Percentiles rank a stretch among this genome's conserved stretches.
phyloP scores from a whole-genome alignment of 2,113 vertebrate genomes.

The Osmerus eperlanus region DNA sequence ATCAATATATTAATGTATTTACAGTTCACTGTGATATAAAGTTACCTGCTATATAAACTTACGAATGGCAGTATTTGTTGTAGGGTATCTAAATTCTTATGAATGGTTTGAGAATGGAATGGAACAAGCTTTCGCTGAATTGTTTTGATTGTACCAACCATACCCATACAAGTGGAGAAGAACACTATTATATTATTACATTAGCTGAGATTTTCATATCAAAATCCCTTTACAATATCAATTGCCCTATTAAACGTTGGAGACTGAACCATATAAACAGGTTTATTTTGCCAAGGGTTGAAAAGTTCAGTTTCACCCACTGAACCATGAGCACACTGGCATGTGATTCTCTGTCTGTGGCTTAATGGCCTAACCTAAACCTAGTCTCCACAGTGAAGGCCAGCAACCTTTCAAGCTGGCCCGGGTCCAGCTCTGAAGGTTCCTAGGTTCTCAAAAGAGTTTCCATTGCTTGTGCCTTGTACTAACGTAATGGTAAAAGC shows the following conservation, averaged over 20 bases:
- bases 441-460: slow-evolving; percentile 29
- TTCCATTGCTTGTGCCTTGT: slow-evolving; percentile 38
- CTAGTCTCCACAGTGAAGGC: background rate
- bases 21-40: too few species aligned
- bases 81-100: too few species aligned
- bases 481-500: slow-evolving; percentile 43
- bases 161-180: slow-evolving; percentile 36
- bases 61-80: slow-evolving; percentile 28
- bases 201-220: background rate
- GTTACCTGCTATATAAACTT: too few species aligned
- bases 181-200: background rate
- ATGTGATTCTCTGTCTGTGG: slow-evolving; percentile 15
- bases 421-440: slow-evolving; percentile 10
- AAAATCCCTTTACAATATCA: slow-evolving; percentile 1
- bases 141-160: slow-evolving; percentile 21
- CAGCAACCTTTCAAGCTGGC: slow-evolving; percentile 27
- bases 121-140: slow-evolving; percentile 6
- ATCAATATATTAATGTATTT: slow-evolving; percentile 7
- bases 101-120: too few species aligned
- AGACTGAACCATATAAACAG: background rate
- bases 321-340: slow-evolving; percentile 1
- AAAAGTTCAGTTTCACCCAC: slow-evolving; percentile 46
- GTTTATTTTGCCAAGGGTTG: slow-evolving; percentile 14
- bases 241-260: slow-evolving; percentile 34
- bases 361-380: slow-evolving; percentile 29